Evolutionary conservation across 2,888 invertebrate genomes (phyloP).

Genomic region (Cylindroiulus punctatus): DNA sequence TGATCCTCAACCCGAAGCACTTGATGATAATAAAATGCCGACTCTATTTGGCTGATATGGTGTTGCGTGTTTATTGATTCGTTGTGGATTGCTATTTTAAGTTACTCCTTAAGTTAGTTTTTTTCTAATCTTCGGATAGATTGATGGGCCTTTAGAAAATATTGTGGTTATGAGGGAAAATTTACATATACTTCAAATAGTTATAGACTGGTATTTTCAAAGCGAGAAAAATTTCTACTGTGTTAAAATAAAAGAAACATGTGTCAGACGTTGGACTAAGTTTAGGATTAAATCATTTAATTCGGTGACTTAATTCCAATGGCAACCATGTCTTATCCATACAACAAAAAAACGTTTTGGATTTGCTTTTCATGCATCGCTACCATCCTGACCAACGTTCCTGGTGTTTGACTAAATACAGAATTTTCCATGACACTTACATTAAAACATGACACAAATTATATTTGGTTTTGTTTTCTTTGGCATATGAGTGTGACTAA

Average conservation of each 20-base stretch:
- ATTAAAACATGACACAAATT: slow-evolving; percentile 16
- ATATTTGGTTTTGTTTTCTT: slow-evolving; percentile 13
- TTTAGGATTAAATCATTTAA: neutral
- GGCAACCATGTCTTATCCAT: too few species aligned
- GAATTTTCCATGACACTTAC: neutral
- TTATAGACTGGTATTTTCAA: neutral
- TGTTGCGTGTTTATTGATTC: slow-evolving; percentile 31
- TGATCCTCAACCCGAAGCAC: neutral
- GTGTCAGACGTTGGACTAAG: neutral
- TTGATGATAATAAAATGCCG: slow-evolving; percentile 39
- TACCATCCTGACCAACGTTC: neutral
- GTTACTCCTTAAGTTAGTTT: neutral
- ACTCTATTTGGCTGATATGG: neutral
- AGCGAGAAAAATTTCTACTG: neutral
- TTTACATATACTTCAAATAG: neutral
- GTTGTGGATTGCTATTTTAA: neutral
- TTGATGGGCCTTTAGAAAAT: neutral
- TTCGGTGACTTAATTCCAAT: neutral
- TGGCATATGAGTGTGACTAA: neutral
- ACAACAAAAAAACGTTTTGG: neutral
- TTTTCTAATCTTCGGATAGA: neutral
- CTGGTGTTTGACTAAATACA: neutral
- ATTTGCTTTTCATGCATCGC: neutral
- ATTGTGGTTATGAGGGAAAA: neutral
- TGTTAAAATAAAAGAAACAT: too few species aligned